These are phyloP conservation scores for Stenichneumon culpator DNA, from an alignment of 2,888 invertebrate genomes.

Conservation along the genomic window DNA sequence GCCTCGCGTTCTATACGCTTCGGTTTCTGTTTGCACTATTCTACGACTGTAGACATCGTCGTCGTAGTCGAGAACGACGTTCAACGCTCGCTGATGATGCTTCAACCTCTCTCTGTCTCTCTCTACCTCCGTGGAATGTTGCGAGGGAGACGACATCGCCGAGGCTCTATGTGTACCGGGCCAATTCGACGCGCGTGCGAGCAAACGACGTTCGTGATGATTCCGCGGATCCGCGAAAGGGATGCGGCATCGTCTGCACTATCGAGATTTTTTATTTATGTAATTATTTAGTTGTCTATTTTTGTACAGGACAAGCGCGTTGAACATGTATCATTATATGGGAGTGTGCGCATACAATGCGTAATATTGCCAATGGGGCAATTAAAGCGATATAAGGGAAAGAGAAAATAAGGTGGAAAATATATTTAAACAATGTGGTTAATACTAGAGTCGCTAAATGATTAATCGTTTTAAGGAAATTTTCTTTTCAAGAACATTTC, in stretches of 20 bases:
- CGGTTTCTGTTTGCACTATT: slow-evolving; percentile 78
- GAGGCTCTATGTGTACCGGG: slow-evolving; percentile 6
- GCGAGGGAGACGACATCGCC: slow-evolving; percentile 32
- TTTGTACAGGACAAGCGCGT: no score
- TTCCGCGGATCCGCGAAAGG: slow-evolving; percentile 6
- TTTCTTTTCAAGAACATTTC: no score
- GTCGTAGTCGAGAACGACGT: slow-evolving; percentile 70
- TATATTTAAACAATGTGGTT: no score
- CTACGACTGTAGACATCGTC: slow-evolving; percentile 73
- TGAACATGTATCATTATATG: no score
- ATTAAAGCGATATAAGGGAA: no score
- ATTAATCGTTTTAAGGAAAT: no score
- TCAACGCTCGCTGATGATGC: slow-evolving; percentile 45
- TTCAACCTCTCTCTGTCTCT: slow-evolving; percentile 29
- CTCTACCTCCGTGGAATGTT: slow-evolving; percentile 34
- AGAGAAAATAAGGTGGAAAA: no score
- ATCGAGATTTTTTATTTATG: no score
- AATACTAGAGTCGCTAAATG: no score
- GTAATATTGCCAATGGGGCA: no score
- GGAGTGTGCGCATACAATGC: no score
- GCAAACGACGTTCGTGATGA: not conserved
- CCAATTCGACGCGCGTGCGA: slow-evolving; percentile 36
- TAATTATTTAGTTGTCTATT: no score
- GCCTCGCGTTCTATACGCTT: slow-evolving; percentile 76
- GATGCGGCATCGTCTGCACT: not conserved